Base-by-base conservation (phyloP, 2,113 vertebrate genomes). In the Anolis sagrei region DNA sequence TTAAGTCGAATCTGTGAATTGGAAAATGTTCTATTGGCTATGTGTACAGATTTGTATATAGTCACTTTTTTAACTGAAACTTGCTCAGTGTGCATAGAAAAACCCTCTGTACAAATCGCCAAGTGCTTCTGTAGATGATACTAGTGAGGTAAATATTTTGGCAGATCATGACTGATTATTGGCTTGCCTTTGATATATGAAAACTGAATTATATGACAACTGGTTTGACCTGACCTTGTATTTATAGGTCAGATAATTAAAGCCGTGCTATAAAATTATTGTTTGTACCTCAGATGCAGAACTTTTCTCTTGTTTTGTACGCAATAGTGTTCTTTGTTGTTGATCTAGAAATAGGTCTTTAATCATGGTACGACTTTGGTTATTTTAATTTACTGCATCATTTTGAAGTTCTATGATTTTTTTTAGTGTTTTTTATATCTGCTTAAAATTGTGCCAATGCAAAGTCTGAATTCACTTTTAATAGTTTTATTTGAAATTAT, bases 11-110 rank as follows among this genome's bases (percentile, higher is more conserved):
- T 96, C 93, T 96, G 95, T 96, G 97, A 97, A 96, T 95, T 70
- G 93, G 96, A 95, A 92, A 81, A 83, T 83, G 94, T 94, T 95
- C 89, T 94, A 90, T 95, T 92, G 96, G 97, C 92, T 95, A 94
- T 93, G 92, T 98, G 97, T 98, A 97, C 95, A 97, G 95, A 95
- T 93, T 64, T 98, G 97, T 98, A 98, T 96, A 98, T 98, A 98
- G 95, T 89, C 94, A 96, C 81, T 95, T 97, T 98, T 97, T 97
- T 97, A 97, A 97, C 97, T 93, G 89, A 97, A 95, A 93, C 93
- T 93, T 94, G 95, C 95, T 94, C 79, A 94, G 94, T 39, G 94
- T 95, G 96, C 95, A 81, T 96, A 95, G 96, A 94, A 91, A 96
- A 96, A 97, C 97, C 97, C 96, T 97, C 97, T 97, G 97, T 97